These are phyloP conservation scores for Sandelia bainsii DNA, from an alignment of 2,797 vertebrate genomes.

Conservation along the genomic window DNA sequence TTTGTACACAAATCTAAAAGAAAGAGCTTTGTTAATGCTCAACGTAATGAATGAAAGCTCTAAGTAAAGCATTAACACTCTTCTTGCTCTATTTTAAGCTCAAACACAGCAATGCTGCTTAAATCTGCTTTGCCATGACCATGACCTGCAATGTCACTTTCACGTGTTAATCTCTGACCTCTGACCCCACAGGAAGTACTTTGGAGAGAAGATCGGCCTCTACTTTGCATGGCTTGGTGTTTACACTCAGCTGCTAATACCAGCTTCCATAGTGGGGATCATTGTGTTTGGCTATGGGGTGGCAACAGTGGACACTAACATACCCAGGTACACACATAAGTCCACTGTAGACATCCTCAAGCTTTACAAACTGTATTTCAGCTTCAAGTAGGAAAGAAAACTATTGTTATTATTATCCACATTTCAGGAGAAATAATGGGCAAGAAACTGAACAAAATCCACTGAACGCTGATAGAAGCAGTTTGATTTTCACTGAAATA, in stretches of 20 bases:
- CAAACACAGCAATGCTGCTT: neutral
- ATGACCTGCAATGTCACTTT: neutral
- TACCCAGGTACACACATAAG: slow-evolving; percentile 90
- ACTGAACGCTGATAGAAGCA: neutral
- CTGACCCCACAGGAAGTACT: slow-evolving; percentile 91
- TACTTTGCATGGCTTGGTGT: slow-evolving; percentile 99
- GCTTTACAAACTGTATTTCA: neutral
- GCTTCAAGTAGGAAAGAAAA: neutral
- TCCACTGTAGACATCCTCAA: neutral
- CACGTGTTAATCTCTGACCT: slow-evolving; percentile 38
- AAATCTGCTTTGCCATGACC: slow-evolving; percentile 15
- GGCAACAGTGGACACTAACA: slow-evolving; percentile 91
- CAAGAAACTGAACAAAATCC: neutral
- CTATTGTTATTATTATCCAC: no score
- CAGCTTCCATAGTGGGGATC: slow-evolving; percentile 93
- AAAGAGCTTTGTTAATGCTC: neutral
- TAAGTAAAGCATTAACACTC: slow-evolving; percentile 20
- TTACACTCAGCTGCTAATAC: slow-evolving; percentile 95
- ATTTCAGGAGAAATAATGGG: neutral
- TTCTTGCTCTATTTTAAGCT: slow-evolving; percentile 6
- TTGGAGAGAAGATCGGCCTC: slow-evolving; percentile 97
- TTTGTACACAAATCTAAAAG: neutral
- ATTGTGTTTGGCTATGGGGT: slow-evolving; percentile 97
- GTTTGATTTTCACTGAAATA: neutral
- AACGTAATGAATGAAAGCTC: neutral